These are phyloP conservation scores for Babylonia areolata DNA, from an alignment of 1,140 invertebrate species.

Conservation along the genomic window DNA sequence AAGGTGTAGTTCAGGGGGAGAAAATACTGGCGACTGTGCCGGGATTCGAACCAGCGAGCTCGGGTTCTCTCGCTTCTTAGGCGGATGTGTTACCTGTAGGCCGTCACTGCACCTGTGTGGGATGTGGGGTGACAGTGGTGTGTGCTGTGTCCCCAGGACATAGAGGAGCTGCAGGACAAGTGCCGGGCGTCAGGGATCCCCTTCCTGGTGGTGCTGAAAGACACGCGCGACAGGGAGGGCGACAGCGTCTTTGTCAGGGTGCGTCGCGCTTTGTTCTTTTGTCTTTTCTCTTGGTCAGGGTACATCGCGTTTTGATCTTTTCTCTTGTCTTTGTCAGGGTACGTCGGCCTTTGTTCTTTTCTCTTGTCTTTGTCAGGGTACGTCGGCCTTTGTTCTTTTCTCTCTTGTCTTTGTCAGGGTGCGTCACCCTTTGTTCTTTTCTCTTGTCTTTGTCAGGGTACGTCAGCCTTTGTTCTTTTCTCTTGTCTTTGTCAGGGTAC, in stretches of 20 bases:
- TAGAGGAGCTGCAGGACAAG: slow-evolving; percentile 83
- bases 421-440: not conserved
- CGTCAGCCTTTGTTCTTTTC: no score
- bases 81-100: no score
- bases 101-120: no score
- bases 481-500: no score
- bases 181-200: slow-evolving; percentile 81
- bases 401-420: not conserved
- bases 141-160: slow-evolving; percentile 72
- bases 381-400: not conserved
- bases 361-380: not conserved
- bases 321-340: not conserved
- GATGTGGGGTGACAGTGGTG: not conserved
- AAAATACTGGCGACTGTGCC: no score
- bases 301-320: no score
- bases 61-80: no score
- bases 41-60: no score
- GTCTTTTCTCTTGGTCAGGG: not conserved
- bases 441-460: not conserved
- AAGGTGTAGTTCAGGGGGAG: no score
- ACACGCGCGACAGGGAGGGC: slow-evolving; percentile 76
- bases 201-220: slow-evolving; percentile 83
- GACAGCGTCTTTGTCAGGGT: slow-evolving; percentile 79
- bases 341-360: not conserved
- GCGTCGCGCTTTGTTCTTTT: slow-evolving; percentile 50